Evolutionary conservation across 2,888 invertebrate genomes (phyloP).

Genomic region (Acleris literana): DNA sequence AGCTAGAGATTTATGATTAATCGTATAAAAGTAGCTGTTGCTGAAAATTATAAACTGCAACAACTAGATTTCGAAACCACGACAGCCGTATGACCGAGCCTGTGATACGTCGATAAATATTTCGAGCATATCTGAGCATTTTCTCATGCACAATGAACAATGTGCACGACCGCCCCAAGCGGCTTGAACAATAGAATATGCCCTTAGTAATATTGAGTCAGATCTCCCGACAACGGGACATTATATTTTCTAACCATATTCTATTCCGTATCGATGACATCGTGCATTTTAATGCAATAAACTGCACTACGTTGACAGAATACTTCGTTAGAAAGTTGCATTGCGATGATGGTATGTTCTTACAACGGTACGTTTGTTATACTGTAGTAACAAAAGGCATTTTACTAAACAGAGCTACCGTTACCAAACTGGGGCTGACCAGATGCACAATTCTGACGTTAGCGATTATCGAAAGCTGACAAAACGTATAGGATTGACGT

Average conservation of each 20-base stretch:
- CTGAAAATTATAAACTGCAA: background rate
- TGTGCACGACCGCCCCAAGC: conserved; percentile 64
- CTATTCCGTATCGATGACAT: conserved; percentile 29
- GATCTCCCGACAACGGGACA: conserved; percentile 53
- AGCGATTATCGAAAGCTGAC: too few species aligned
- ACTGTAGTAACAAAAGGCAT: too few species aligned
- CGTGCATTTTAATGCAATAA: conserved; percentile 26
- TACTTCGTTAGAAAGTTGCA: conserved; percentile 2
- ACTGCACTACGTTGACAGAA: conserved; percentile 3
- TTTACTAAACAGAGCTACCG: too few species aligned
- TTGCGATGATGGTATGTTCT: background rate
- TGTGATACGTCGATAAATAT: conserved; percentile 38
- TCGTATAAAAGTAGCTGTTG: too few species aligned
- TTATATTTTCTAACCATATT: conserved; percentile 43
- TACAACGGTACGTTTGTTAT: background rate
- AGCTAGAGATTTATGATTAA: too few species aligned
- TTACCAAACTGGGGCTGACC: too few species aligned
- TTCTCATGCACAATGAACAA: conserved; percentile 73
- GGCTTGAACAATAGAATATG: conserved; percentile 56
- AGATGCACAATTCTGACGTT: too few species aligned
- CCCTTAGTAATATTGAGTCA: conserved; percentile 45
- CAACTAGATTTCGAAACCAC: conserved; percentile 1
- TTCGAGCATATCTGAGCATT: conserved; percentile 42
- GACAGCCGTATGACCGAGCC: conserved; percentile 14
- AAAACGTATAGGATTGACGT: too few species aligned